A percentile compares a stretch with the other conserved stretches of the same genome.
Evolutionary conservation across 1,140 invertebrate genomes (phyloP).

Genomic region (Drosophila rufa): DNA sequence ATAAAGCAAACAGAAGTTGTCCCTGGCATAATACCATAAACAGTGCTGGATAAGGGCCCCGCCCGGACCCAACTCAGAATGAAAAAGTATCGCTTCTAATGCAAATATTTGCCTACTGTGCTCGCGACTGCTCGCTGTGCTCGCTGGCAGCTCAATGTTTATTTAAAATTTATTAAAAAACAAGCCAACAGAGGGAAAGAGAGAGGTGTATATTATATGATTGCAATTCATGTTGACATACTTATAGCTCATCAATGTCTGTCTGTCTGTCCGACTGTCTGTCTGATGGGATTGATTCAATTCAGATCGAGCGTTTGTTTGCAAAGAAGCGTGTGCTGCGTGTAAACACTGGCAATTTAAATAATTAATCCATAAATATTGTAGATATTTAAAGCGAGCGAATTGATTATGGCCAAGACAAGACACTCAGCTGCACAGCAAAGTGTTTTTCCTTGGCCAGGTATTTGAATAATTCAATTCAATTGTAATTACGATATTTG

Average conservation of each 20-base stretch:
- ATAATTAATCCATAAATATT: slow-evolving; percentile 80
- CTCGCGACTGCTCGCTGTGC: slow-evolving; percentile 37
- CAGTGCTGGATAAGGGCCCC: slow-evolving; percentile 10
- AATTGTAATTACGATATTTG: slow-evolving; percentile 51
- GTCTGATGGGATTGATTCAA: slow-evolving; percentile 42
- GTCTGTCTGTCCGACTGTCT: slow-evolving; percentile 4
- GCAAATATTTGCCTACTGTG: slow-evolving; percentile 75
- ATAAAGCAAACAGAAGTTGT: slow-evolving; percentile 80
- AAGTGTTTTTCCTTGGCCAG: slow-evolving; percentile 12
- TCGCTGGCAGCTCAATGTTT: slow-evolving; percentile 51
- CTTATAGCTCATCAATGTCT: slow-evolving; percentile 78
- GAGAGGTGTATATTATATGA: slow-evolving; percentile 61
- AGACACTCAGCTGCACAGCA: not conserved
- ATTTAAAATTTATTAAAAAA: slow-evolving; percentile 83
- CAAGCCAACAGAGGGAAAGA: slow-evolving; percentile 45
- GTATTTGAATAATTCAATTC: slow-evolving; percentile 61
- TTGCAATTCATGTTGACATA: slow-evolving; percentile 79
- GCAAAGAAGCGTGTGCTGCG: slow-evolving; percentile 42
- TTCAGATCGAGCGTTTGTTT: slow-evolving; percentile 40
- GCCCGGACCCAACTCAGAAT: slow-evolving; percentile 27
- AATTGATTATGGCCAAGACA: slow-evolving; percentile 24
- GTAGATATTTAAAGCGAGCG: slow-evolving; percentile 46
- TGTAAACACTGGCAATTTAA: slow-evolving; percentile 75
- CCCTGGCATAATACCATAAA: slow-evolving; percentile 63
- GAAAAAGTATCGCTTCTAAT: slow-evolving; percentile 59